Percentiles rank a stretch among this genome's conserved stretches.
Conservation (phyloP, 2,113 vertebrate species). For the Fregetta grallaria region DNA sequence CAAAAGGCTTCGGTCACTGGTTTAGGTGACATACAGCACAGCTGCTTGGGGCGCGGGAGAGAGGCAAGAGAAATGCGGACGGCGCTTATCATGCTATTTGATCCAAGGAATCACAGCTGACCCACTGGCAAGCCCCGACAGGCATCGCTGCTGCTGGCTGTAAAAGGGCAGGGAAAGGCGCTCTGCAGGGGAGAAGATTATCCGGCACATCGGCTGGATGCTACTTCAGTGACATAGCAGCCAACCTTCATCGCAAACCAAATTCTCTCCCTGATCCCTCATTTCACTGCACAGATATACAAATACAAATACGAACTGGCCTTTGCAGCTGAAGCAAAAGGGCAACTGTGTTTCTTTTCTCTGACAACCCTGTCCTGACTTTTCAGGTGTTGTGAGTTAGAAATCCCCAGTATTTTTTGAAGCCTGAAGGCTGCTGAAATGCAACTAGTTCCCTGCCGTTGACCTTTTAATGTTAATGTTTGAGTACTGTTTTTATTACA, state of each 20-base stretch:
- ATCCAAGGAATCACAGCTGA: not conserved
- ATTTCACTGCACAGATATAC: not conserved
- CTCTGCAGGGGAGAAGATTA: not conserved
- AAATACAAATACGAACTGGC: not conserved
- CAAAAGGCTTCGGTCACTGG: not conserved
- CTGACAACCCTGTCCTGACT: rapidly evolving
- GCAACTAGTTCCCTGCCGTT: not conserved
- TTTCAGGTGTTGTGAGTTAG: not conserved
- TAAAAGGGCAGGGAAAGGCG: not conserved
- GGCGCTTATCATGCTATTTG: not conserved
- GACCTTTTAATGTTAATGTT: not conserved
- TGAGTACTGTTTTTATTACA: not conserved
- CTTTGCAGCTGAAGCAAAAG: not conserved
- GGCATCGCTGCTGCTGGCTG: not conserved
- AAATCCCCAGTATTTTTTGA: not conserved
- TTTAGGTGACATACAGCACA: not conserved
- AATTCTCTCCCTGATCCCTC: not conserved
- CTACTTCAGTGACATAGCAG: not conserved
- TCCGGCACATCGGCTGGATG: not conserved
- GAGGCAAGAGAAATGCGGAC: not conserved
- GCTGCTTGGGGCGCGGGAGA: not conserved
- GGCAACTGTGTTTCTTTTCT: not conserved
- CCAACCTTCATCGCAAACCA: rapidly evolving
- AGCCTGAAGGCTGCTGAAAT: not conserved
- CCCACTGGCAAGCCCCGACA: not conserved